Base-by-base conservation (phyloP, 2,797 vertebrate genomes). In the Ptychobarbus kaznakovi region DNA sequence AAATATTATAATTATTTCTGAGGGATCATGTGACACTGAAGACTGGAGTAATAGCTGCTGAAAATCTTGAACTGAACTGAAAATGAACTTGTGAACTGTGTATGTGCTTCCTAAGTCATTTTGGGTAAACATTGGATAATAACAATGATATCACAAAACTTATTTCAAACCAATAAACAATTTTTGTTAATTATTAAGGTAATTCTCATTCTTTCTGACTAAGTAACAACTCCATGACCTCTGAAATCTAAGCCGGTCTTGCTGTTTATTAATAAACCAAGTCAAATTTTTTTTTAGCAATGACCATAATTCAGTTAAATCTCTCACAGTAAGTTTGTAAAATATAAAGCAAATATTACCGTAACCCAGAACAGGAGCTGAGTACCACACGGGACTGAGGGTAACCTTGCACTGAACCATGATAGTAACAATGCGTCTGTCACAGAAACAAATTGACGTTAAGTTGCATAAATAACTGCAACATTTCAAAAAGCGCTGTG, bases 391-490 rank as follows among this genome's bases (percentile, higher is more conserved):
- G 93, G 81, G 97, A 97, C 38, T 86, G 40, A 0, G 90, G 87
- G 4, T 91, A 93, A 1, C 95, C 96, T 78, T 0, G 85, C 7
- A 95, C 93, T 0, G 28, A 90, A 16, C 97, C 98, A 2, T 93
- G 95, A 87, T 98, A 98, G 90, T 96, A 97, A 91, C 97, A 98
- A 81, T 95, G 94, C 18, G 91, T 93, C 97, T 98, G 88, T 0
- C 46, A 88, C 32, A 90, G 9, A 53, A 63, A 72, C 58, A 85
- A 79, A 73, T 7, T 15, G 6, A 70, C 16, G 72, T 32, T 38
- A 44, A 69, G 11, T 12, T 56, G 40, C 3, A 53, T 70, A 32
- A 65, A 42, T 38, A 32, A 80, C 35, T n/a, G 15, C 46, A 16
- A 80, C 4, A 76, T 40, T 49, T 1, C n/a, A 63, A 9, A 53